Base-by-base conservation (phyloP, 2,113 vertebrate genomes). In the Ammodytes marinus region DNA sequence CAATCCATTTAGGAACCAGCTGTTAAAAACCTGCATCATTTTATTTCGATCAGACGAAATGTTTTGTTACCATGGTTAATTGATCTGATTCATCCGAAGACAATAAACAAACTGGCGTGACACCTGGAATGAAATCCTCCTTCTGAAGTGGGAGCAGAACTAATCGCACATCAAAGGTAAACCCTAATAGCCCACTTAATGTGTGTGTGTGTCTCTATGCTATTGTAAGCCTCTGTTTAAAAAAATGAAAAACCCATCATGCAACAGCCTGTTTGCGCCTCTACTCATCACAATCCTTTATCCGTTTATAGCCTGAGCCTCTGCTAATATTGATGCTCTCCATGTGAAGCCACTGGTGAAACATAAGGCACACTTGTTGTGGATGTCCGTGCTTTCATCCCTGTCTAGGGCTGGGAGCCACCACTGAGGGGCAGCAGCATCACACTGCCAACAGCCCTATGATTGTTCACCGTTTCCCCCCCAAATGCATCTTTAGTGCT, bases 401-500 rank as follows among this genome's bases (percentile, higher is more conserved):
- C 57, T 59, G 19, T 58, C 27, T 8, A 52, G 43, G 43, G 12
- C 85, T 53, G 78, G 1, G 6, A 78, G 81, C 83, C 61, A 77
- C 90, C 92, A 90, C 90, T 84, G 86, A 88, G 89, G 85, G 93
- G 93, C 91, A 92, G 90, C 89, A 93, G 86, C 86, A 80, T 76
- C 61, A 88, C 90, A 86, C 45, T 27, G 53, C 27, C 89, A 76
- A 63, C 37, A 14, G 27, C 27, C 27, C 59, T 53, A 27, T 50
- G 65, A 70, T 83, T 74, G 79, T 61, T 74, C 64, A 67, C 17
- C 10, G 3, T 3, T 64, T 58, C n/a, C 54, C 43, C 40, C 17
- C 47, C 54, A 70, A 77, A 86, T 66, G 68, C 74, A 70, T 61
- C 66, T 78, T 27, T 61, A 45, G 69, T 40, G 17, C 77, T 77